Evolutionary conservation across 30 jellyfish, hydroid and myxozoan species (phyloP), one percentile per base, ranked within the genome.

Genomic region (Aurelia sp.): DNA sequence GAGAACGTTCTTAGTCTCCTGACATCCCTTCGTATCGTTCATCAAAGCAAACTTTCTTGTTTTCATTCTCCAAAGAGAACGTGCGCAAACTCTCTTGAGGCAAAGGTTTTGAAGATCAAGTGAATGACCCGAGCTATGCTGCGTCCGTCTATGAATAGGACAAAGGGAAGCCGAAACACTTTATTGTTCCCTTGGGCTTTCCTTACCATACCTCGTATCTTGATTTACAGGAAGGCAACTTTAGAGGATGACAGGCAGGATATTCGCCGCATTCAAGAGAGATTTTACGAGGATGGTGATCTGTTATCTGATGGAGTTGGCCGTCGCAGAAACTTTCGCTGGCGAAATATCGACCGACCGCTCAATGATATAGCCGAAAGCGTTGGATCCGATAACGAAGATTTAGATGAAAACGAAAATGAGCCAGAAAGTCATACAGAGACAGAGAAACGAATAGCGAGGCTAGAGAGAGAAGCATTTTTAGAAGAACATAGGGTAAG

Each of bases 271-370:
- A 74, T 77, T 72, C 98, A 93, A 74, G 98, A 93, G 71, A 79
- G 90, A 3, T 93, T 78, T 64, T 81, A 73, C 51, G 98, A 93
- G 62, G 98, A 93, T 89, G 98, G 98, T 18, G 98, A 93, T 74
- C 63, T 93, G 61, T 58, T 87, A 11, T 59, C 88, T 2, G 98
- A 82, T 11, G 96, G 98, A 48, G 51, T 40, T 64, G 96, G 93
- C 59, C 80, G 98, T 23, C 84, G 76, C 58, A 71, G 98, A 66
- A 93, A 93, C 61, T 93, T 87, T 47, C 88, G 94, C 18, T 93
- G 98, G 98, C 94, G 91, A n/a, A 88, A 93, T 63, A 83, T 88
- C 61, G 98, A 93, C 89, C 15, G 74, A 40, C 79, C 84, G 53
- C 57, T 77, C 73, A 44, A 60, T 16, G 90, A 69, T 23, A 33